A percentile compares a stretch with the other conserved stretches of the same genome.
Evolutionary conservation across 1,140 invertebrate genomes (phyloP).

Genomic region (Drosophila obscura): DNA sequence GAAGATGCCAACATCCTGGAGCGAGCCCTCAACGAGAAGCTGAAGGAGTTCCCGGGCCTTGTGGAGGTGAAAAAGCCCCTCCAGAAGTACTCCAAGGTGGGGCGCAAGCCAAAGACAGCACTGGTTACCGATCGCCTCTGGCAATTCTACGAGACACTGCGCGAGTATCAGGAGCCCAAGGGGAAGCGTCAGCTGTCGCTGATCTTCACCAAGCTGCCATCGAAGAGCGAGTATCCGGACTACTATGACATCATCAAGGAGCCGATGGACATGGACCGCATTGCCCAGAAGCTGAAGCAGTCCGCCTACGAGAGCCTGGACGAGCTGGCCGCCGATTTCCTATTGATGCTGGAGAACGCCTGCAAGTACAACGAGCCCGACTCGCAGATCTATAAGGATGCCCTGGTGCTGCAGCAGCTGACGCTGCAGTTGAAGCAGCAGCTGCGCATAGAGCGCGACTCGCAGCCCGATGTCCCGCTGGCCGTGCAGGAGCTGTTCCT

Average conservation of each 20-base stretch:
- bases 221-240: constrained; percentile 96
- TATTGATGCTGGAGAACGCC: constrained; percentile 99
- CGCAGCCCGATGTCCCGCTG: constrained; percentile 93
- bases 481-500: constrained; percentile 96
- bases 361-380: constrained; percentile 99
- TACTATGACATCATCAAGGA: constrained; percentile 99
- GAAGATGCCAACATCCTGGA: constrained; percentile 96
- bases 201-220: constrained; percentile 97
- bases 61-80: constrained; percentile 70
- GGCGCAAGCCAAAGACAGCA: constrained; percentile 84
- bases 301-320: constrained; percentile 93
- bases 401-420: constrained; percentile 95
- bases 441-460: constrained; percentile 92
- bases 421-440: constrained; percentile 96
- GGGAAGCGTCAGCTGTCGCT: constrained; percentile 91
- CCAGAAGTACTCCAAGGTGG: constrained; percentile 71
- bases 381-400: constrained; percentile 99
- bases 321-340: constrained; percentile 96
- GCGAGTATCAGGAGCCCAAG: constrained; percentile 95
- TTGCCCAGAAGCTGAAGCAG: constrained; percentile 93
- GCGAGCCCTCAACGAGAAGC: constrained; percentile 92
- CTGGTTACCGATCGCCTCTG: constrained; percentile 89
- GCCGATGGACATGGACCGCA: constrained; percentile 98
- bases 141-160: constrained; percentile 94
- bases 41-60: constrained; percentile 88